Base-by-base conservation (phyloP, 1,140 invertebrate genomes). In the Palaemon carinicauda region DNA sequence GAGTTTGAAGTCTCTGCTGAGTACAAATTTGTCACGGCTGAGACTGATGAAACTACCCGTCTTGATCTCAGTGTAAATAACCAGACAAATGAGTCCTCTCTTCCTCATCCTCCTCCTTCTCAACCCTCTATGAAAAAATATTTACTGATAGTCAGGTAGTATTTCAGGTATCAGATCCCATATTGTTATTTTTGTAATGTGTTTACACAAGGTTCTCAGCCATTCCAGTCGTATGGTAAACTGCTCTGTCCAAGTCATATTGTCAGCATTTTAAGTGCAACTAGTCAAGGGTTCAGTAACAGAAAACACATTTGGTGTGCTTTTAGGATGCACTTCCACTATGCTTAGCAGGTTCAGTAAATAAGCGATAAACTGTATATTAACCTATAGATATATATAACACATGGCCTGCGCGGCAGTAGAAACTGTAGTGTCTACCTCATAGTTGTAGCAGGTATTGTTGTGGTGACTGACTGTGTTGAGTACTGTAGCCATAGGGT, bases 141-240 rank as follows among this genome's bases (percentile, higher is more conserved):
- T 86, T 41, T 86, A 80, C 84, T 80, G 84, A 86, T 86, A 86
- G 84, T 86, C 84, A 86, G 84, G 84, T 86, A 86, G 84, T 82
- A 86, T 86, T 86, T 86, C 84, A 86, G 84, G 84, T 86, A 86
- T 53, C 84, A 86, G 84, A 86, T 86, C 84, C 84, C 84, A 86
- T 86, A 86, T 86, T 75, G 82, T 83, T 86, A 86, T 86, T 86
- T 86, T 86, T 86, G 84, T 86, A 86, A 86, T 86, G 84, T 86
- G 84, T 86, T 86, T 80, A 86, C 84, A 86, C 84, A 86, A 79
- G 77, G 84, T 86, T 86, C 84, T 86, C 84, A 86, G 65, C 84
- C 84, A 86, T 86, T 86, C 84, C 84, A 86, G 77, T 80, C 54
- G 77, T 86, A 86, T 86, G 84, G 84, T 86, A 86, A 86, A 86